phyloP scores from a whole-genome alignment of 2,888 invertebrate species.

The Leptopterna dolabrata region DNA sequence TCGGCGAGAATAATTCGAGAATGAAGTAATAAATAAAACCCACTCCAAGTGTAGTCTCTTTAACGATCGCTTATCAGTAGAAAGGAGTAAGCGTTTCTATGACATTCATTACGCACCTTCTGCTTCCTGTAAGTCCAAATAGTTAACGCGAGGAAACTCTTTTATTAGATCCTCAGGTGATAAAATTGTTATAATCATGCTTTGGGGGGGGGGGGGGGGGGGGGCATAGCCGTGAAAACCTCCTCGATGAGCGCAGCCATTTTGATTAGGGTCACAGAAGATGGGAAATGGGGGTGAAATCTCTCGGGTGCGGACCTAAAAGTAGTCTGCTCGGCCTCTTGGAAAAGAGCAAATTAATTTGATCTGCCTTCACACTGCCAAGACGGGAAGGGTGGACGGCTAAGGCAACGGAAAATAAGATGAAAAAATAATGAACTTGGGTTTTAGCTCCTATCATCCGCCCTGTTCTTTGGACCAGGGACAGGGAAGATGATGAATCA shows the following conservation, averaged over 20 bases:
- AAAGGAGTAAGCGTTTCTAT: too few species aligned
- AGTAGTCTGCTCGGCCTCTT: slow-evolving; percentile 19
- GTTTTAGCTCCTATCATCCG: slow-evolving; percentile 9
- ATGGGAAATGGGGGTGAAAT: background rate
- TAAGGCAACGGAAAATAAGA: slow-evolving; percentile 18
- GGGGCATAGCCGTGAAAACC: background rate
- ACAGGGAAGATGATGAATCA: slow-evolving; percentile 16
- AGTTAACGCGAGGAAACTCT: too few species aligned
- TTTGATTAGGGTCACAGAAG: slow-evolving; percentile 11
- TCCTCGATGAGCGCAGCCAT: background rate
- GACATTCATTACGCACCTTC: too few species aligned
- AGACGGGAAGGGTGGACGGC: background rate
- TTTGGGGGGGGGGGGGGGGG: too few species aligned
- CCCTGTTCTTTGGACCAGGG: background rate
- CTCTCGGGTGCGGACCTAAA: background rate
- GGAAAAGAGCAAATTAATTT: slow-evolving; percentile 39
- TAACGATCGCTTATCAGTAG: too few species aligned
- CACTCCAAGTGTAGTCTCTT: too few species aligned
- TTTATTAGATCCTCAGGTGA: background rate
- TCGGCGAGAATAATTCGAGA: too few species aligned
- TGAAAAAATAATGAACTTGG: slow-evolving; percentile 41
- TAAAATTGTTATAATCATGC: background rate
- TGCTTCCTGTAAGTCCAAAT: too few species aligned
- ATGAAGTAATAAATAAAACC: too few species aligned
- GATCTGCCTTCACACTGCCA: slow-evolving; percentile 37